Evolutionary conservation across 2,888 invertebrate species (phyloP).

Genomic region (Ariolimax columbianus): DNA sequence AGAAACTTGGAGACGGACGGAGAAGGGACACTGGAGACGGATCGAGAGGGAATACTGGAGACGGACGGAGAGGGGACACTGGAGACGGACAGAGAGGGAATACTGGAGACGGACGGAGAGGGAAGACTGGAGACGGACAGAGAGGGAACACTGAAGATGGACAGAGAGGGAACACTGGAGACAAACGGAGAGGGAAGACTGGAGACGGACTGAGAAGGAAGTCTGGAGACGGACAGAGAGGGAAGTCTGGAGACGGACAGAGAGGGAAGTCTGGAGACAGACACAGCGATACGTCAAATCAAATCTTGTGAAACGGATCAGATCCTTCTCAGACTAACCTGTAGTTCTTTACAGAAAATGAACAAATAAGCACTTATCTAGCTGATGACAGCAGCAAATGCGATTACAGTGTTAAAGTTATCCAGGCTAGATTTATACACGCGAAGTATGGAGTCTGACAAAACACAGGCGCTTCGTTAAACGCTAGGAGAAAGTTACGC

Average conservation of each 20-base stretch:
- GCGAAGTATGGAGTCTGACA: background rate
- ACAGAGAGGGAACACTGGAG: no score
- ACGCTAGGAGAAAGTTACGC: background rate
- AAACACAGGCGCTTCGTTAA: background rate
- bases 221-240: no score
- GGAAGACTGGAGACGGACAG: slow-evolving; percentile 9
- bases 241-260: no score
- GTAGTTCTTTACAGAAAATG: background rate
- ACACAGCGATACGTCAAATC: no score
- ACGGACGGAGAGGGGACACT: background rate
- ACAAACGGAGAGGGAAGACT: no score
- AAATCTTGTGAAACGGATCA: no score
- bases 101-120: background rate
- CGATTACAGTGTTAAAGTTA: background rate
- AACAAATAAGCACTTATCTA: background rate
- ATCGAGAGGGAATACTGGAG: no score
- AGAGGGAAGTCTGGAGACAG: no score
- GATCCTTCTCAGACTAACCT: no score
- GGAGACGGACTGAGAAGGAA: no score
- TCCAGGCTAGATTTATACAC: background rate
- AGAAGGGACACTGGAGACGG: background rate
- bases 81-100: slow-evolving; percentile 1
- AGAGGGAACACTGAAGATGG: no score
- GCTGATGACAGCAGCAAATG: background rate
- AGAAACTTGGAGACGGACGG: background rate